These are phyloP conservation scores for Trichogramma pretiosum DNA, from an alignment of 1,140 invertebrate species.

Conservation along the genomic window DNA sequence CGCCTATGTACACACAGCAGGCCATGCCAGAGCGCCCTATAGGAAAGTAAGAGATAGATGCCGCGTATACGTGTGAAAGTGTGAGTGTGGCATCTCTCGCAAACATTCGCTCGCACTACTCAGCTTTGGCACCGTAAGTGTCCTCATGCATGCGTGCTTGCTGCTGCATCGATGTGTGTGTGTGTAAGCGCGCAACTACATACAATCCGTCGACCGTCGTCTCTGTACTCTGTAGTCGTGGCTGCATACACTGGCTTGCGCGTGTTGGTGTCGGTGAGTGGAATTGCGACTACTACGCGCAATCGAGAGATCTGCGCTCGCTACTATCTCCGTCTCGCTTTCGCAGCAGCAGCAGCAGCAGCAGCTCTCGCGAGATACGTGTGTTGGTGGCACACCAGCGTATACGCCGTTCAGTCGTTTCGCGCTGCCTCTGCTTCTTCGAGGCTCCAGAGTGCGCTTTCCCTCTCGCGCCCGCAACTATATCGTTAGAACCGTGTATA, in stretches of 20 bases:
- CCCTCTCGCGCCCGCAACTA: background rate
- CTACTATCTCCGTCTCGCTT: slow-evolving; percentile 1
- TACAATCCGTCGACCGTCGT: background rate
- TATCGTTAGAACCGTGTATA: too few relatives aligned
- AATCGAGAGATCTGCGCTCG: background rate
- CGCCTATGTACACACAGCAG: too few relatives aligned
- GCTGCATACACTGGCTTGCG: background rate
- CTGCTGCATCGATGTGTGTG: too few relatives aligned
- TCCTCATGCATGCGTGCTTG: too few relatives aligned
- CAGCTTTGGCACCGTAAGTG: too few relatives aligned
- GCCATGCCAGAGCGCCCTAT: background rate
- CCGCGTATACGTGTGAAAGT: background rate
- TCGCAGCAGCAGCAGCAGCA: slow-evolving; percentile 1
- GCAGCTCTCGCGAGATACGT: background rate
- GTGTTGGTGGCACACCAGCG: background rate
- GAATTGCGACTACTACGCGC: background rate
- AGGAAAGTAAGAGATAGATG: background rate
- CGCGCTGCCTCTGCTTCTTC: background rate
- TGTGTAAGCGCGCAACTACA: background rate
- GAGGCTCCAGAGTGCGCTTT: background rate
- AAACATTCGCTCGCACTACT: too few relatives aligned
- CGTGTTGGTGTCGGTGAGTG: background rate
- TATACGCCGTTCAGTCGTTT: too few relatives aligned
- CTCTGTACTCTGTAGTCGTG: slow-evolving; percentile 2
- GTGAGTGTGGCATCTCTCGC: slow-evolving; percentile 1